Conservation (phyloP, 2,888 invertebrate species). For the Dasypogon diadema region DNA sequence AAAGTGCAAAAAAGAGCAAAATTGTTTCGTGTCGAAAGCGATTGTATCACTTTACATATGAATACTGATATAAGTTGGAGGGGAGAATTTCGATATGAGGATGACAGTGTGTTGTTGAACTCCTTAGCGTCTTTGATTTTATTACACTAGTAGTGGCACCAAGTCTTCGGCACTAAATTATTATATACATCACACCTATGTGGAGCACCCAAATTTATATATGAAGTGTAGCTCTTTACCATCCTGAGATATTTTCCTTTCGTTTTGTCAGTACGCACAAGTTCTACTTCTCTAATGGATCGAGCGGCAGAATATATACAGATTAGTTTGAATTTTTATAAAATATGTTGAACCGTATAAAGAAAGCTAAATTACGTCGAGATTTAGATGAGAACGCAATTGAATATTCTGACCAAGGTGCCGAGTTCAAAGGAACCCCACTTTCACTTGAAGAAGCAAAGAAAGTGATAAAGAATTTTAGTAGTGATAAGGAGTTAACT, state of each 20-base stretch:
- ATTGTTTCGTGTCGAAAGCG: not conserved
- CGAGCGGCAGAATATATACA: too few species aligned
- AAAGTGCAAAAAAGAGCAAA: not conserved
- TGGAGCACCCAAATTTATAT: not conserved
- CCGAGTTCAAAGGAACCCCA: not conserved
- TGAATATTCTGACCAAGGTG: not conserved
- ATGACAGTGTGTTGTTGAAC: not conserved
- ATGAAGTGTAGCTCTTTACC: not conserved
- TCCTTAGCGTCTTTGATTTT: not conserved
- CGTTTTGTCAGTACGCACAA: too few species aligned
- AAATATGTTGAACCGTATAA: slow-evolving; percentile 6
- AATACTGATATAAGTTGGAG: not conserved
- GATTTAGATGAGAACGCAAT: not conserved
- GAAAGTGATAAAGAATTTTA: slow-evolving; percentile 15
- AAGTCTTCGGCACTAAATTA: not conserved
- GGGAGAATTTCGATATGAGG: not conserved
- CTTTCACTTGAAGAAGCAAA: slow-evolving; percentile 9
- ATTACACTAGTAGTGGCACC: not conserved
- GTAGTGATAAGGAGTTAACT: not conserved
- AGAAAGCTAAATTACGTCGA: not conserved
- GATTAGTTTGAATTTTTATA: not conserved
- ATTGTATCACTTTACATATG: not conserved
- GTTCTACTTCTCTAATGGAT: too few species aligned
- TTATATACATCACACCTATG: not conserved
- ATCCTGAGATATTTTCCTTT: too few species aligned